Evolutionary conservation across 1,140 invertebrate genomes (phyloP).

Genomic region (Macrobrachium rosenbergii): DNA sequence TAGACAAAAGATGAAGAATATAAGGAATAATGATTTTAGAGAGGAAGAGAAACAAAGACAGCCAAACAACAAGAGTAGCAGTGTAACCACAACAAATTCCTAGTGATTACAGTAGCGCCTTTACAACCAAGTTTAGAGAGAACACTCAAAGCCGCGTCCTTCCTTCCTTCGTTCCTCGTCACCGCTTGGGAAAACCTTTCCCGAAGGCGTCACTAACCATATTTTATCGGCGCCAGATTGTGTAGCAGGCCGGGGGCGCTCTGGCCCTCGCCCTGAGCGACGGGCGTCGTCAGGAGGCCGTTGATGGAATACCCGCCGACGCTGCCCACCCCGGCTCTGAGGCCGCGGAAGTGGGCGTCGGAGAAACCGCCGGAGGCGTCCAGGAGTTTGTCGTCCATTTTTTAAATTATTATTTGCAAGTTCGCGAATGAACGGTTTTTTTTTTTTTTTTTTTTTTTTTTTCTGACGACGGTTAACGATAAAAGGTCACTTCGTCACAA

Average conservation of each 20-base stretch:
- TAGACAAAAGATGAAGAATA: too few species aligned
- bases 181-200: too few species aligned
- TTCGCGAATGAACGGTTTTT: neutral
- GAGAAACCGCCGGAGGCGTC: neutral
- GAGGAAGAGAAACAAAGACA: too few species aligned
- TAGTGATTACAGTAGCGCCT: too few species aligned
- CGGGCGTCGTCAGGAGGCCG: slow-evolving; percentile 19
- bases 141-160: too few species aligned
- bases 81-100: too few species aligned
- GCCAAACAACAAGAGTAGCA: too few species aligned
- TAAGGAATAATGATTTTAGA: too few species aligned
- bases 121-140: too few species aligned
- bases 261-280: slow-evolving; percentile 4
- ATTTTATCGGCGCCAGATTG: slow-evolving; percentile 38
- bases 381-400: slow-evolving; percentile 41
- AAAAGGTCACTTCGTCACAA: neutral
- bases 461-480: neutral
- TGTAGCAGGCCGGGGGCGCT: slow-evolving; percentile 22
- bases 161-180: too few species aligned
- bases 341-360: slow-evolving; percentile 24
- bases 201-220: slow-evolving; percentile 15
- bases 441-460: neutral
- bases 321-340: slow-evolving; percentile 16
- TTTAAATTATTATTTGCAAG: neutral
- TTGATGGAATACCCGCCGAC: slow-evolving; percentile 43